Evolutionary conservation across 2,113 vertebrate species (phyloP).

Genomic region (Petroica traversi): DNA sequence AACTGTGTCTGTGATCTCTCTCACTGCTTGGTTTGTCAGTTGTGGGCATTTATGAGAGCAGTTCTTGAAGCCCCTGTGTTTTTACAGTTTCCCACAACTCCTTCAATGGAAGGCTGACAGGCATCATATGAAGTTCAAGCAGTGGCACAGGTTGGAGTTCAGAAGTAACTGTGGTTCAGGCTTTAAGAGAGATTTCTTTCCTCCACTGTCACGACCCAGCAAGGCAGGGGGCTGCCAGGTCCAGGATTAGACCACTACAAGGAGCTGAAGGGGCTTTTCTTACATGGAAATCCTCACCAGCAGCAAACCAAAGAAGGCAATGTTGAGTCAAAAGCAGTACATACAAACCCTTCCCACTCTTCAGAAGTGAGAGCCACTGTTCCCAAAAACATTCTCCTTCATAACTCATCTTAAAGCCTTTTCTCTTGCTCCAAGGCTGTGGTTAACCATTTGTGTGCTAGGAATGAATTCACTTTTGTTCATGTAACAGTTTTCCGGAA

Average conservation of each 20-base stretch:
- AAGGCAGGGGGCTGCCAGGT: background rate
- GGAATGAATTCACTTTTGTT: background rate
- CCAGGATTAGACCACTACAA: fast-evolving
- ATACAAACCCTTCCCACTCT: background rate
- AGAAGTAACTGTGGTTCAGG: background rate
- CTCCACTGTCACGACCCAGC: fast-evolving
- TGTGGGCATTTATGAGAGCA: background rate
- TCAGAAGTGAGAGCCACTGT: background rate
- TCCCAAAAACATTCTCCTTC: background rate
- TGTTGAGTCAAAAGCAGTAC: background rate
- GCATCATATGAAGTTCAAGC: background rate
- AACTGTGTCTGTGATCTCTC: background rate
- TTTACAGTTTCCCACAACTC: fast-evolving
- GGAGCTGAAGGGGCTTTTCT: background rate
- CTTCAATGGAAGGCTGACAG: background rate
- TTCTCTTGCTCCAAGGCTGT: background rate
- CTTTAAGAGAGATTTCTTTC: background rate
- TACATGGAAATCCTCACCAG: background rate
- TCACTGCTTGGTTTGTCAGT: background rate
- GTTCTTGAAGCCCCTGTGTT: background rate
- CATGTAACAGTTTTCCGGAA: background rate
- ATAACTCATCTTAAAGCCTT: background rate
- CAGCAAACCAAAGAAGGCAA: background rate
- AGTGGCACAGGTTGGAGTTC: background rate
- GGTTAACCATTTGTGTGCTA: background rate